Percentiles rank a stretch among this genome's conserved stretches.
Evolutionary conservation across 2,888 invertebrate genomes (phyloP).

Genomic region (Cartodere bifasciata): DNA sequence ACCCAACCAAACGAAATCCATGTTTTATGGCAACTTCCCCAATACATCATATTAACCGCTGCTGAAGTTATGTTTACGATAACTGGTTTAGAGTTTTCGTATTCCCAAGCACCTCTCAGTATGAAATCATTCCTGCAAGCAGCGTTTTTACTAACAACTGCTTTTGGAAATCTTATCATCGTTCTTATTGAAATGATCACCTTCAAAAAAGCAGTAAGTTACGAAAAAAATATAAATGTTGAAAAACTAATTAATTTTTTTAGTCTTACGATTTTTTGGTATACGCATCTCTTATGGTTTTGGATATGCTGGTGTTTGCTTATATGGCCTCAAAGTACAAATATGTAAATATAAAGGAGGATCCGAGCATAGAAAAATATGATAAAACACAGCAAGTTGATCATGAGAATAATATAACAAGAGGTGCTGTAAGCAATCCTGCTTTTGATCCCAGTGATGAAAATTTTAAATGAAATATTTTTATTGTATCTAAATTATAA

Average conservation of each 20-base stretch:
- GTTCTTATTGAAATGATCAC: constrained; percentile 73
- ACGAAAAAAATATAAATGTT: neutral
- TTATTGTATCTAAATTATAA: too few relatives aligned
- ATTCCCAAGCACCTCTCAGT: constrained; percentile 79
- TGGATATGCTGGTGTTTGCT: constrained; percentile 72
- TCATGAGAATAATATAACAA: too few relatives aligned
- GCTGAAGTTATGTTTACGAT: constrained; percentile 95
- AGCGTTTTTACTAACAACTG: constrained; percentile 83
- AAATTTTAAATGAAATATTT: too few relatives aligned
- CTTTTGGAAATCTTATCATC: constrained; percentile 88
- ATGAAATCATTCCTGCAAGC: constrained; percentile 95
- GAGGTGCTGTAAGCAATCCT: too few relatives aligned
- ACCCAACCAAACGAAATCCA: constrained; percentile 62
- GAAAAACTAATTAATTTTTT: constrained; percentile 23
- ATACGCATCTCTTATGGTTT: constrained; percentile 74
- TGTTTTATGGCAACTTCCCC: constrained; percentile 80
- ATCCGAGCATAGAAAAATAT: too few relatives aligned
- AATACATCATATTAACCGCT: constrained; percentile 82
- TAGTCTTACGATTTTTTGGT: constrained; percentile 80
- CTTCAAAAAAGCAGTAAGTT: constrained; percentile 59
- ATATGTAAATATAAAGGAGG: constrained; percentile 42
- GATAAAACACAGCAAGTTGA: too few relatives aligned
- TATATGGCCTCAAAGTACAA: constrained; percentile 69
- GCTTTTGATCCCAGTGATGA: too few relatives aligned
- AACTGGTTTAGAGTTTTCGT: constrained; percentile 91